Evolutionary conservation across 2,888 invertebrate genomes (phyloP).

Genomic region (Pammene fasciana): DNA sequence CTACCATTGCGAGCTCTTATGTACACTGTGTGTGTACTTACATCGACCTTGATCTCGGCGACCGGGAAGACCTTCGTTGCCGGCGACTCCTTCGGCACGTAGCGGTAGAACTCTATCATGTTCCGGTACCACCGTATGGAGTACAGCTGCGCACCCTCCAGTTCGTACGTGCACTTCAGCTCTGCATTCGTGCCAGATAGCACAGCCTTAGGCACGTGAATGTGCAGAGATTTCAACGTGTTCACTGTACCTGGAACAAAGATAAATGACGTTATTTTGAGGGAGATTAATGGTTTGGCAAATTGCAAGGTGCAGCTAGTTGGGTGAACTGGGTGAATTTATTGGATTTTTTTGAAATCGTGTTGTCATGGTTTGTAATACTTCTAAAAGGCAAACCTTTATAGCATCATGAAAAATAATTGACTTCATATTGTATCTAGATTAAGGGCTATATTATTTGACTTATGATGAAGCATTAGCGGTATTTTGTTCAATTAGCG

Average conservation of each 20-base stretch:
- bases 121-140: constrained; percentile 90
- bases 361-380: background rate
- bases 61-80: constrained; percentile 87
- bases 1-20: too few relatives aligned
- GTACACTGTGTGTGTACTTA: too few relatives aligned
- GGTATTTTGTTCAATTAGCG: too few relatives aligned
- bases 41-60: constrained; percentile 88
- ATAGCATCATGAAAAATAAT: background rate
- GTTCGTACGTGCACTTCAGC: constrained; percentile 81
- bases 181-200: constrained; percentile 79
- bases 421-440: background rate
- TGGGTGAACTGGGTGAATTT: background rate
- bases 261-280: constrained; percentile 32
- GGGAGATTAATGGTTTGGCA: constrained; percentile 37
- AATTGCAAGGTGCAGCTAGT: constrained; percentile 26
- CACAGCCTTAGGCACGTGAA: constrained; percentile 82
- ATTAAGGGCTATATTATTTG: too few relatives aligned
- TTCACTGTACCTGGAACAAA: constrained; percentile 72
- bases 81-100: constrained; percentile 88
- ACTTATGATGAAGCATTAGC: too few relatives aligned
- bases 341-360: constrained; percentile 13
- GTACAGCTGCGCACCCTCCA: constrained; percentile 87
- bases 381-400: too few relatives aligned
- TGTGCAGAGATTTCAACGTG: constrained; percentile 73
- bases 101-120: constrained; percentile 89